Conservation (phyloP, 2,888 invertebrate species). For the Plebejus argus region DNA sequence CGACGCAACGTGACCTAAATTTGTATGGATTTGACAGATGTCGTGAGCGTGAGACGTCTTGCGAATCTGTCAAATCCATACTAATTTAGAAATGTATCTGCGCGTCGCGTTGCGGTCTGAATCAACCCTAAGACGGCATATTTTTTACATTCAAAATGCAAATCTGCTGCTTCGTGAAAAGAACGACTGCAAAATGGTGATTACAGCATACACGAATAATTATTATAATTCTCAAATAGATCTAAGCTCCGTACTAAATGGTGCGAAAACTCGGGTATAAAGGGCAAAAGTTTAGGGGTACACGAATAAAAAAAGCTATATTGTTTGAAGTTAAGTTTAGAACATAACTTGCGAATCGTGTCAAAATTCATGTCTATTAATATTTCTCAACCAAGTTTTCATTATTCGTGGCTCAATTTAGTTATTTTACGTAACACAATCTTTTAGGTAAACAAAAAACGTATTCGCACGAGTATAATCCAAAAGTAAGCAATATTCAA, state of each 20-base stretch:
- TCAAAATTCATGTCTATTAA: not conserved
- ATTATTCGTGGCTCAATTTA: not conserved
- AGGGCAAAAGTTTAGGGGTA: not conserved
- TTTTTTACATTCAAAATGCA: conserved; percentile 14
- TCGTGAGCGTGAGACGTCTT: too few species aligned
- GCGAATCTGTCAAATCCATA: too few species aligned
- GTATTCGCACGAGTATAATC: conserved; percentile 13
- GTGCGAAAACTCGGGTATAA: not conserved
- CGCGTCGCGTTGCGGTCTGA: too few species aligned
- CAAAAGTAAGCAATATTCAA: conserved; percentile 18
- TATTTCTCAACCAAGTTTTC: not conserved
- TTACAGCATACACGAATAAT: not conserved
- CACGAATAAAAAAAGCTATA: not conserved
- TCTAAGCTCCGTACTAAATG: too few species aligned
- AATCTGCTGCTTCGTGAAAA: not conserved
- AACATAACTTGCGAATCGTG: not conserved
- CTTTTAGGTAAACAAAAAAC: conserved; percentile 8
- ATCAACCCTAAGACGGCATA: conserved; percentile 17
- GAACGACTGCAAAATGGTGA: not conserved
- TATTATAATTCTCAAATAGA: not conserved
- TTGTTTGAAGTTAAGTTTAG: not conserved
- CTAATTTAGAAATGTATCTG: too few species aligned
- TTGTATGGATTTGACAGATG: too few species aligned
- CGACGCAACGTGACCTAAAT: too few species aligned
- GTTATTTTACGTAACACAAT: conserved; percentile 2